Evolutionary conservation across 1,140 invertebrate genomes (phyloP), one percentile per base, ranked within the genome.

Genomic region (Cardiocondyla obscurior): DNA sequence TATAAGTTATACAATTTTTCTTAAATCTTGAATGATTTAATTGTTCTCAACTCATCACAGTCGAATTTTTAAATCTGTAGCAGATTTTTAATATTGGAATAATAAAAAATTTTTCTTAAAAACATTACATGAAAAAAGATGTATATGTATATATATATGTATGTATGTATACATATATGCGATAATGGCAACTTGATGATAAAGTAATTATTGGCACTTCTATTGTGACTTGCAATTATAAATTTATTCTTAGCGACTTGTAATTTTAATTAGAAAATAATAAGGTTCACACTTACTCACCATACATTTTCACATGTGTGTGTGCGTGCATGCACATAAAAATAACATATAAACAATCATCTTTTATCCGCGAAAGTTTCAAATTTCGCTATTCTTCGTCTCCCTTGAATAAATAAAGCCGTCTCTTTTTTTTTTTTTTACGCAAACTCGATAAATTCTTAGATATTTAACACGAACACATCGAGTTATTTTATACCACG

Each of bases 381-480:
- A 58, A 4, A 30, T 28, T 28, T 60, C 3, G 57, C 7, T 14
- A 16, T 22, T 44, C 42, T 8, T 33, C 28, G 3, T 19, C n/a
- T 44, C 12, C 16, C 44, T 46, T 46, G 22, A 58, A 62, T 44
- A 76, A 76, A 76, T 76, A 74, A 74, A 46, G 44, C 39, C 12
- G 36, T 39, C 22, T 57, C 28, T 51, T n/a, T 55, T 6, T n/a
- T 55, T 6, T 79, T 49, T 19, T 19, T 28, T 12, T 42, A 42
- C 36, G 25, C n/a, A 10, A 46, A 46, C 57, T 67, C 60, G 30
- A 36, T 74, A 16, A 33, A 85, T 36, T 42, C 33, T 36, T 57
- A 39, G 42, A 51, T 42, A 83, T 72, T 82, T 81, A 65, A 85
- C 77, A 82, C 83, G 79, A 85, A 88, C 86, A 88, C 79, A 83